phyloP scores from a whole-genome alignment of 35 echinoderm and acorn worm genomes.

The Chiridota heheva region DNA sequence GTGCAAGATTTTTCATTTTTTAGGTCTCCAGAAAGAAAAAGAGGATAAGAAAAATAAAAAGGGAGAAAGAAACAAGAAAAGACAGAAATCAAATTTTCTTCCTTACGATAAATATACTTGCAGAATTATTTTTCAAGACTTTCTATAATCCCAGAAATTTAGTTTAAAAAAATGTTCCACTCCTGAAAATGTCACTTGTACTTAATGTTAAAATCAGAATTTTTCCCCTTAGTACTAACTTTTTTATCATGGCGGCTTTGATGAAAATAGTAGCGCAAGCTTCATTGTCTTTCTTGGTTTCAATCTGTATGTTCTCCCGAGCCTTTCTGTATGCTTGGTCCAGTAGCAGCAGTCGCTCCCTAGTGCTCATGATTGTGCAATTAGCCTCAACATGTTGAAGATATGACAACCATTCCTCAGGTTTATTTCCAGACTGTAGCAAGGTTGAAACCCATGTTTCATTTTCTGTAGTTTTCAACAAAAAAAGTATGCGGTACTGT shows the following conservation, averaged over 20 bases:
- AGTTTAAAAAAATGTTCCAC: not conserved
- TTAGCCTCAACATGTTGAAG: conserved; percentile 48
- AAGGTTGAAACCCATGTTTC: conserved; percentile 60
- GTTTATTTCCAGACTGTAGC: conserved; percentile 56
- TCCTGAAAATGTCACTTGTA: not conserved
- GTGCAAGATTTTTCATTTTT: not conserved
- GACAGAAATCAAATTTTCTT: not conserved
- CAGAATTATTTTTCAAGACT: not conserved
- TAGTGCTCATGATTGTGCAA: conserved; percentile 8
- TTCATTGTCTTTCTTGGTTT: conserved; percentile 50
- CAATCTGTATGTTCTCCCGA: conserved; percentile 65
- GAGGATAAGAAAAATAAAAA: not conserved
- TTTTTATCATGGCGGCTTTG: conserved; percentile 71
- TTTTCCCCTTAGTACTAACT: conserved; percentile 35
- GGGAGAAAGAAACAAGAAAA: not conserved
- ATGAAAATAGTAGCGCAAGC: conserved; percentile 72
- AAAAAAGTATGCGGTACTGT: not conserved
- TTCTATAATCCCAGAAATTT: not conserved
- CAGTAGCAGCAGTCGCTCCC: conserved; percentile 42
- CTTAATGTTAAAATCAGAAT: not conserved
- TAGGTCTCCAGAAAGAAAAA: too few species aligned
- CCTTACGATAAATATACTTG: not conserved
- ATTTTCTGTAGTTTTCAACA: conserved; percentile 33
- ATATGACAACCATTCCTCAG: conserved; percentile 73
- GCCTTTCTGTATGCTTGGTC: conserved; percentile 67